Evolutionary conservation across 1,140 invertebrate genomes (phyloP).

Genomic region (Leucophenga varia): DNA sequence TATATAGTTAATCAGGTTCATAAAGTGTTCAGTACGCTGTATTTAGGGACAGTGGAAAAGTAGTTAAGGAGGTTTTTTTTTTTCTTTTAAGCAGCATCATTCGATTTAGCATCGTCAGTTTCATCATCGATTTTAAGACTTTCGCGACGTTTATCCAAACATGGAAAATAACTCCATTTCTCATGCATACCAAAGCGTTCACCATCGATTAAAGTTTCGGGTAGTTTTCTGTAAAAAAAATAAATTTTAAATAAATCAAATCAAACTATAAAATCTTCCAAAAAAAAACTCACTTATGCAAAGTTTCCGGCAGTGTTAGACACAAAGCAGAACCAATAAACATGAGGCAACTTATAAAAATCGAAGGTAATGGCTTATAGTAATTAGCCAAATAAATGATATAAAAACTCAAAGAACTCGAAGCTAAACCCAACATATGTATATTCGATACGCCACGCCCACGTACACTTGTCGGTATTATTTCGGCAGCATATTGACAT

Average conservation of each 20-base stretch:
- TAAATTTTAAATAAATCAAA: not conserved
- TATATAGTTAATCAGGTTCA: constrained; percentile 20
- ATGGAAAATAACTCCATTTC: constrained; percentile 43
- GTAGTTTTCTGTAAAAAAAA: constrained; percentile 52
- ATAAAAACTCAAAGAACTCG: constrained; percentile 40
- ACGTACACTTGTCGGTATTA: constrained; percentile 66
- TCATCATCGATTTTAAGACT: constrained; percentile 17
- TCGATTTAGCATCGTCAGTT: too few species aligned
- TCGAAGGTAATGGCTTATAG: constrained; percentile 60
- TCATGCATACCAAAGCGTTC: constrained; percentile 63
- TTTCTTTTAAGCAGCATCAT: too few species aligned
- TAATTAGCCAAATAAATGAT: constrained; percentile 55
- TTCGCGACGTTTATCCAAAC: constrained; percentile 29
- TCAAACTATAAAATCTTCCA: not conserved
- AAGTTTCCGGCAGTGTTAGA: constrained; percentile 64
- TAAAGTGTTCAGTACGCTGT: not conserved
- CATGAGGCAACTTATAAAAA: constrained; percentile 60
- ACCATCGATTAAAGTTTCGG: constrained; percentile 62
- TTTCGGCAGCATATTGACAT: constrained; percentile 66
- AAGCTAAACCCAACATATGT: constrained; percentile 61
- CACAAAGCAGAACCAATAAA: constrained; percentile 60
- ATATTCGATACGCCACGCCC: constrained; percentile 61
- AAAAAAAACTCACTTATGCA: constrained; percentile 51
- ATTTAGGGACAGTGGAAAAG: constrained; percentile 6
- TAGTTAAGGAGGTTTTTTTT: too few species aligned